Conservation (phyloP, 2,113 vertebrate genomes). For the Dromas ardeola region DNA sequence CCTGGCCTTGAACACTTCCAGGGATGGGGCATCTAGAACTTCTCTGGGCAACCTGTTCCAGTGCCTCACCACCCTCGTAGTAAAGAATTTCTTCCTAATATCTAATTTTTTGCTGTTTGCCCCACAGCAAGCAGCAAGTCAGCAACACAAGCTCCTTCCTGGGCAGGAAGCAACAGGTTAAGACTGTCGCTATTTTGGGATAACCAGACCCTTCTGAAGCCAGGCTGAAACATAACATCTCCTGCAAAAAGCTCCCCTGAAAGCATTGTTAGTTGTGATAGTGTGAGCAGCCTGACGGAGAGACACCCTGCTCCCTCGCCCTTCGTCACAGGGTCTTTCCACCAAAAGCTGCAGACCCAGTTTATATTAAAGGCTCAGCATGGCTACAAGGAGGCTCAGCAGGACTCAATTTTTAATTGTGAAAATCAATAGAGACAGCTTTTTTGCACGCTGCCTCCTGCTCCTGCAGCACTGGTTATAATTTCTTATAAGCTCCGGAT, state of each 20-base stretch:
- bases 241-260: neutral
- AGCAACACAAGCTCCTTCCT: neutral
- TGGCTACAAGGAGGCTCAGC: neutral
- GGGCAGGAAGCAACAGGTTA: neutral
- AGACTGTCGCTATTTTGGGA: neutral
- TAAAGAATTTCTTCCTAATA: too few relatives aligned
- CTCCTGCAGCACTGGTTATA: neutral
- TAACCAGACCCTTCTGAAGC: neutral
- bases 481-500: neutral
- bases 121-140: neutral
- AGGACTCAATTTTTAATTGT: neutral
- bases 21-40: too few relatives aligned
- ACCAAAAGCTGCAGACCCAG: neutral
- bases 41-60: too few relatives aligned
- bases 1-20: too few relatives aligned
- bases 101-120: neutral
- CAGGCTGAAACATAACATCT: neutral
- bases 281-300: neutral
- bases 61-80: too few relatives aligned
- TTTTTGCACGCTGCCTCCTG: neutral
- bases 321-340: neutral
- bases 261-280: neutral
- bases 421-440: neutral
- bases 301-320: rapidly evolving
- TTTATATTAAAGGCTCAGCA: neutral